Base-by-base conservation (phyloP, 2,888 invertebrate genomes). In the Zygothrica quintamaculata region DNA sequence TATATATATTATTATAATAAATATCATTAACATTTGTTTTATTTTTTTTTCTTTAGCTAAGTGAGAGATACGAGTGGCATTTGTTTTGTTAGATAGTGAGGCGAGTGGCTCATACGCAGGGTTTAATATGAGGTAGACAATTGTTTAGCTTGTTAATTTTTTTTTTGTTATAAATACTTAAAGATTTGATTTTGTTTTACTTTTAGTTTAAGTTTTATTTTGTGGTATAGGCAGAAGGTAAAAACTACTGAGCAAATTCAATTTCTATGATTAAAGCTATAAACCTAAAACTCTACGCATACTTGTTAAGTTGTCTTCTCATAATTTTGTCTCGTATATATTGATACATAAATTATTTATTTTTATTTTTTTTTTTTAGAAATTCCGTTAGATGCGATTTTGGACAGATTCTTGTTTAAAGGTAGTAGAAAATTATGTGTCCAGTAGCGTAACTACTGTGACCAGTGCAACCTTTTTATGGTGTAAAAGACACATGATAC, bases 341-440 rank as follows among this genome's bases (percentile, higher is more conserved):
- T n/a, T n/a, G n/a, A n/a, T n/a, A n/a, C n/a, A n/a, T n/a, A n/a
- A n/a, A n/a, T n/a, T n/a, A n/a, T n/a, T n/a, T n/a, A n/a, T n/a
- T n/a, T n/a, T n/a, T n/a, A n/a, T n/a, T 52, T 16, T 26, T 12
- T 36, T 18, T 18, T 26, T 37, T 34, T 51, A 53, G 25, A 16
- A 12, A 18, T 25, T 40, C 47, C 53, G 77, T 46, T 62, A 52
- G 60, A 56, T 57, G 64, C 55, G 65, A 77, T 89, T 89, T 89
- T 89, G 89, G 89, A 89, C 89, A 89, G 89, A 89, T 89, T 89
- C 89, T 89, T 89, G 89, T 89, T 89, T 89, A 85, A 88, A 89
- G 77, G 89, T 89, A 89, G 86, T 89, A 89, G 89, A 89, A 89
- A 89, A 87, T 79, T 65, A 67, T 80, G 71, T 61, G 74, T 77